These are phyloP conservation scores for Amphiura filiformis DNA, from an alignment of 35 echinoderm and acorn worm genomes.

Conservation along the genomic window DNA sequence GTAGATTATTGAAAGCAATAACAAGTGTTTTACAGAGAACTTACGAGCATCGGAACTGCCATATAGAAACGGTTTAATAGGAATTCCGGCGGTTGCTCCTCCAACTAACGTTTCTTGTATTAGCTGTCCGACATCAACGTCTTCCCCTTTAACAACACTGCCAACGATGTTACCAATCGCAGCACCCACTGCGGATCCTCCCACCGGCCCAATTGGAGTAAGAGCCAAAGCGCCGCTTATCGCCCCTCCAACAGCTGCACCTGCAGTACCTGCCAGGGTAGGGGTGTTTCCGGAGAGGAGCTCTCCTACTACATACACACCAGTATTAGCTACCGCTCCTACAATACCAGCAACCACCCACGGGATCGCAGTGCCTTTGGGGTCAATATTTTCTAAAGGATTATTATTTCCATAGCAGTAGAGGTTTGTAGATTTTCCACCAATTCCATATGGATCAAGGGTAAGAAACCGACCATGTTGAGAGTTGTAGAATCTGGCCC, in stretches of 20 bases:
- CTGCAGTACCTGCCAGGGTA: not conserved
- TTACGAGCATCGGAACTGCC: not conserved
- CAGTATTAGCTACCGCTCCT: not conserved
- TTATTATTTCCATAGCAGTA: not conserved
- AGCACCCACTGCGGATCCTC: no score
- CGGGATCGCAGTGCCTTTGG: not conserved
- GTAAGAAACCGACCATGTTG: not conserved
- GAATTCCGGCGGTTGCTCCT: no score
- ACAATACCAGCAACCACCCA: not conserved
- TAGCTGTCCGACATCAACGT: no score
- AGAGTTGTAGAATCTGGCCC: slow-evolving; percentile 5
- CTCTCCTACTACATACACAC: not conserved
- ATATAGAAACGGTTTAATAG: not conserved
- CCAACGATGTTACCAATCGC: not conserved
- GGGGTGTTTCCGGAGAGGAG: not conserved
- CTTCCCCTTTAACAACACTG: no score
- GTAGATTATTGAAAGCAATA: no score
- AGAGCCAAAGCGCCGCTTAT: no score
- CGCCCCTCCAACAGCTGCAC: not conserved
- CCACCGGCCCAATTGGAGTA: no score
- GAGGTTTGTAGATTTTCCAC: not conserved
- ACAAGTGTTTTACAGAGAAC: no score
- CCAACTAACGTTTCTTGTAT: no score
- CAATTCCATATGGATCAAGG: not conserved
- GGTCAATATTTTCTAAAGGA: not conserved